These are phyloP conservation scores for Varanus komodoensis DNA, from an alignment of 2,113 vertebrate species.

Conservation along the genomic window DNA sequence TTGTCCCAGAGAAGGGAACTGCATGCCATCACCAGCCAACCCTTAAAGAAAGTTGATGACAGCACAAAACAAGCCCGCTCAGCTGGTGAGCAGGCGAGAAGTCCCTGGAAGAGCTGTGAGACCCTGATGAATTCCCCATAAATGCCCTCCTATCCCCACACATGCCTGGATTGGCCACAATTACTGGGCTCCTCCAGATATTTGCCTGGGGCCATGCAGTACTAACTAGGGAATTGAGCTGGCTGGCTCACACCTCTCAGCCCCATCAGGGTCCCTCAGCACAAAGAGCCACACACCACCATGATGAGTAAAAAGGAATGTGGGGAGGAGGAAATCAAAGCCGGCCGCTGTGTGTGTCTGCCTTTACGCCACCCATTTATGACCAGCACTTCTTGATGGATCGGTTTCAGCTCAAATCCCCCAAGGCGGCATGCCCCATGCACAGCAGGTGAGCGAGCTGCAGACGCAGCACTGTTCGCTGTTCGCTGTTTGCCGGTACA, in stretches of 20 bases:
- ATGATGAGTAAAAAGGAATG: too few relatives aligned
- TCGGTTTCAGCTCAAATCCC: slow-evolving; percentile 22
- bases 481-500: slow-evolving; percentile 27
- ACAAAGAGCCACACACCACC: not conserved
- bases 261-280: not conserved
- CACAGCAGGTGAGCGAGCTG: not conserved
- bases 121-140: not conserved
- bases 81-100: not conserved
- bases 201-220: not conserved
- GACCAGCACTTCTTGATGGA: not conserved
- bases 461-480: not conserved
- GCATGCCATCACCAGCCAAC: not conserved
- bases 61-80: not conserved
- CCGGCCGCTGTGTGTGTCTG: not conserved
- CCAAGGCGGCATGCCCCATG: not conserved
- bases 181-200: not conserved
- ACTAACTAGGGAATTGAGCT: not conserved
- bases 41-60: not conserved
- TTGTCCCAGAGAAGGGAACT: not conserved
- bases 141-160: not conserved
- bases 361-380: not conserved
- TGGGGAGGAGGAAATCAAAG: not conserved
- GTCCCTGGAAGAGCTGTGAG: not conserved
- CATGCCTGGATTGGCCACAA: not conserved
- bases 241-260: not conserved